Evolutionary conservation across 2,113 vertebrate genomes (phyloP).

Genomic region (Saccopteryx bilineata): DNA sequence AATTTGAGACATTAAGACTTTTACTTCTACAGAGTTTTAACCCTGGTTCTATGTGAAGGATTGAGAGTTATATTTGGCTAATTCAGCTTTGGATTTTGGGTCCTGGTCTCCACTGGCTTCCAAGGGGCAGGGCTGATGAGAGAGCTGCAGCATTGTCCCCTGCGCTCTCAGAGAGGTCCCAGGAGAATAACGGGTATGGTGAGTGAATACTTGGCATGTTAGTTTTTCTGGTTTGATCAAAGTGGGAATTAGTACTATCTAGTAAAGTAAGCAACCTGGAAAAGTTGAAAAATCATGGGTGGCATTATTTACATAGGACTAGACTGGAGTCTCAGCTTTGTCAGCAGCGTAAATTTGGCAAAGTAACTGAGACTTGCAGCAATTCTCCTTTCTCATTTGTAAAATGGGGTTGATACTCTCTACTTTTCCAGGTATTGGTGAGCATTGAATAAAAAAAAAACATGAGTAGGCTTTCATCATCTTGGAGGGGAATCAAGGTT

Average conservation of each 20-base stretch:
- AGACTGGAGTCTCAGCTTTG: neutral
- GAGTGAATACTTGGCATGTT: neutral
- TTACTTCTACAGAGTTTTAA: neutral
- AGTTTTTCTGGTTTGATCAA: neutral
- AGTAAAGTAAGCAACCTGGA: neutral
- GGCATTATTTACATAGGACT: neutral
- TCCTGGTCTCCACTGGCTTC: neutral
- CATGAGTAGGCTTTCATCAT: neutral
- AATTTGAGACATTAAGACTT: neutral
- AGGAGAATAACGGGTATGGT: neutral
- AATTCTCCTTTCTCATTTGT: neutral
- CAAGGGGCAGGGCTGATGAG: neutral
- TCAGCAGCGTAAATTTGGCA: neutral
- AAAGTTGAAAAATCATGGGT: neutral
- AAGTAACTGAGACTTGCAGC: neutral
- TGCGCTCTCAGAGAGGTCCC: neutral
- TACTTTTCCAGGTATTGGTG: neutral
- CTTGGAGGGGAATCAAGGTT: neutral
- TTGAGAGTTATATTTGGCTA: neutral
- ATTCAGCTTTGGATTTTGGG: constrained; percentile 24
- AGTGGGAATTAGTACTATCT: neutral
- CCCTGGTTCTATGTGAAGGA: neutral
- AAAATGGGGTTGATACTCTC: neutral
- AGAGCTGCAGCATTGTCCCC: neutral
- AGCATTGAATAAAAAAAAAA: neutral